Base-by-base conservation (phyloP, 1,140 invertebrate species). In the Parasteatoda tepidariorum region DNA sequence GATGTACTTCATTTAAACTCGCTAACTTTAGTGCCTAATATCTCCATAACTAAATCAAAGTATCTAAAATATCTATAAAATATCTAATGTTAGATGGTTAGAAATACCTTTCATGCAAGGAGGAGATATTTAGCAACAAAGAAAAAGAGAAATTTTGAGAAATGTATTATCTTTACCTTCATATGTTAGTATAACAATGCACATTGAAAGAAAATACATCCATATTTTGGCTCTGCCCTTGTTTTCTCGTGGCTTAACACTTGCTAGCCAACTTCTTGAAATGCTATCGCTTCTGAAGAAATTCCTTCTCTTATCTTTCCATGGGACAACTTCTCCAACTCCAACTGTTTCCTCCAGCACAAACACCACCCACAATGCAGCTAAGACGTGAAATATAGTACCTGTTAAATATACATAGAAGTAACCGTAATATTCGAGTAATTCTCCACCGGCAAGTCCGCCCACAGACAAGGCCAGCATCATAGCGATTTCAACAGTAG, bases 401-500 rank as follows among this genome's bases (percentile, higher is more conserved):
- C 13, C 48, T 11, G 48, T 41, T 4, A 41, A 1, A 24, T 61
- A 81, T 13, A 84, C 41, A 22, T 68, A 68, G 11, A 84, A 30
- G 28, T 84, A 84, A 34, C 82, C 73, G 6, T 59, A 84, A 30
- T 74, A 84, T 3, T 22, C 11, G 30, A 57, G 76, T 4, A 84
- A 3, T 26, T 54, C 34, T 11, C 82, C 82, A 2, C 41, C 82
- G 3, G 24, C 22, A 7, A 75, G 15, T n/a, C 38, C 31, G 31
- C 71, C 88, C 0, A 90, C 15, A 24, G 87, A 15, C 70, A 86
- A 86, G 30, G 89, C 89, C 82, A 90, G 83, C 22, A 89, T 73
- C 26, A 90, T 85, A 74, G 87, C 88, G n/a, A 54, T 74, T 13
- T 90, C 85, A 11, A 88, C 85, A n/a, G 90, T 11, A 93, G 94